Evolutionary conservation across 2,113 vertebrate genomes (phyloP).

Genomic region (Argyrosomus japonicus): DNA sequence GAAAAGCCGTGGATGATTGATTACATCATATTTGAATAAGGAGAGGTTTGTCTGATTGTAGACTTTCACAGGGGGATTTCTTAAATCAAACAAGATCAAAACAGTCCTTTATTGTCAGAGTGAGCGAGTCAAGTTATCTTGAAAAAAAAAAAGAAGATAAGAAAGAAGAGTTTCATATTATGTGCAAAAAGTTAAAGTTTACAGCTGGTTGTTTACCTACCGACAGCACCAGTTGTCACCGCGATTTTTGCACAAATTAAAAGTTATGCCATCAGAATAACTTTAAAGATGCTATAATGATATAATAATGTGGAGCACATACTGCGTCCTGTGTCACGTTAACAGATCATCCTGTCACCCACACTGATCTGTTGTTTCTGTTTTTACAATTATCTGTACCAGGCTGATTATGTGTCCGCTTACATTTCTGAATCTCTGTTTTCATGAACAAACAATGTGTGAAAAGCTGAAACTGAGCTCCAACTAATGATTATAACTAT

Average conservation of each 20-base stretch:
- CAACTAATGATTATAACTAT: neutral
- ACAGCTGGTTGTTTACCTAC: neutral
- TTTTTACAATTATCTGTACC: neutral
- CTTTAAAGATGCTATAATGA: too few species aligned
- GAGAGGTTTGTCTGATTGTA: slow-evolving; percentile 31
- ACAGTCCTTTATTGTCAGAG: slow-evolving; percentile 21
- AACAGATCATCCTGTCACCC: slow-evolving; percentile 2
- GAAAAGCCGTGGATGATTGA: slow-evolving; percentile 70
- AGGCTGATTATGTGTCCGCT: neutral
- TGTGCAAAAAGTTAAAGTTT: neutral
- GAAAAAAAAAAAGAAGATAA: neutral
- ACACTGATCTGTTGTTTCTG: slow-evolving; percentile 14
- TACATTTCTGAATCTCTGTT: neutral
- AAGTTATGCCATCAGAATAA: too few species aligned
- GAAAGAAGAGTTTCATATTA: neutral
- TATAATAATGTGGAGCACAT: too few species aligned
- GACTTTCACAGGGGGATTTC: slow-evolving; percentile 20
- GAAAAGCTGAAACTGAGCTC: neutral
- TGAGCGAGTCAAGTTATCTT: neutral
- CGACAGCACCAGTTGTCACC: neutral
- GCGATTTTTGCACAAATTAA: too few species aligned
- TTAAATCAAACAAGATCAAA: slow-evolving; percentile 34
- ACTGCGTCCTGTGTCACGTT: neutral
- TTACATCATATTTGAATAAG: slow-evolving; percentile 60
- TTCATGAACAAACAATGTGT: neutral